Conservation (phyloP, 2,888 invertebrate species). For the Caenorhabditis sp. region DNA sequence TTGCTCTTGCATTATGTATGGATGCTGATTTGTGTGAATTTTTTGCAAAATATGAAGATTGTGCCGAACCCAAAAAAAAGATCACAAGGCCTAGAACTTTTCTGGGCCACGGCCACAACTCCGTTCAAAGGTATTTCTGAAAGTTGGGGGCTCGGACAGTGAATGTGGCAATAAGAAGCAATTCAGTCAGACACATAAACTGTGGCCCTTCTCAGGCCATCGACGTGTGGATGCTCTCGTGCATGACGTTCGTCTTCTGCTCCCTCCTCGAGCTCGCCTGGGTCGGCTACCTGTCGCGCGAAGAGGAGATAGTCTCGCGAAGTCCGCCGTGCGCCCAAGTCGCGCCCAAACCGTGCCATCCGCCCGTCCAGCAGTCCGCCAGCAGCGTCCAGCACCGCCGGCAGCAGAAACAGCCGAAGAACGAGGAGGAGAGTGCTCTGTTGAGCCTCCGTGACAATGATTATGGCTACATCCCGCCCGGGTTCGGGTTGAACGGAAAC, state of each 20-base stretch:
- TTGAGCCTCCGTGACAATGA: constrained; percentile 74
- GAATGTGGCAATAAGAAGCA: too few relatives aligned
- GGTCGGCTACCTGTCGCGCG: constrained; percentile 77
- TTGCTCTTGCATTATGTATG: too few relatives aligned
- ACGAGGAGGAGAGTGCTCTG: constrained; percentile 64
- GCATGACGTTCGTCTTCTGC: constrained; percentile 79
- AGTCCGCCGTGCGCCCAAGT: constrained; percentile 22
- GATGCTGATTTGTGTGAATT: too few relatives aligned
- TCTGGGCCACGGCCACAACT: too few relatives aligned
- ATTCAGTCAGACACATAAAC: too few relatives aligned
- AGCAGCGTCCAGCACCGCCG: constrained; percentile 1
- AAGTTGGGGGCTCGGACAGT: too few relatives aligned
- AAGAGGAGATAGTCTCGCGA: constrained; percentile 33
- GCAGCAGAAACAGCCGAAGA: constrained; percentile 50
- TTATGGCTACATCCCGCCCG: constrained; percentile 79
- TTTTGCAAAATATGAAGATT: too few relatives aligned
- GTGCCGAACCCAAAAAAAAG: too few relatives aligned
- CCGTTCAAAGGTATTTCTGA: too few relatives aligned
- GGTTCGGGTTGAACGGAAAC: constrained; percentile 69
- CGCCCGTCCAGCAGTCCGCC: constrained; percentile 37
- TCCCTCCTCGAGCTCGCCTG: constrained; percentile 78
- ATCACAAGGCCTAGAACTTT: too few relatives aligned
- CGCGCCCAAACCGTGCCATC: constrained; percentile 44
- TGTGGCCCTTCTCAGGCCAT: too few relatives aligned
- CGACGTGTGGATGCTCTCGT: constrained; percentile 78